Base-by-base conservation (phyloP, 2,888 invertebrate genomes). In the Mellilla xanthometata region DNA sequence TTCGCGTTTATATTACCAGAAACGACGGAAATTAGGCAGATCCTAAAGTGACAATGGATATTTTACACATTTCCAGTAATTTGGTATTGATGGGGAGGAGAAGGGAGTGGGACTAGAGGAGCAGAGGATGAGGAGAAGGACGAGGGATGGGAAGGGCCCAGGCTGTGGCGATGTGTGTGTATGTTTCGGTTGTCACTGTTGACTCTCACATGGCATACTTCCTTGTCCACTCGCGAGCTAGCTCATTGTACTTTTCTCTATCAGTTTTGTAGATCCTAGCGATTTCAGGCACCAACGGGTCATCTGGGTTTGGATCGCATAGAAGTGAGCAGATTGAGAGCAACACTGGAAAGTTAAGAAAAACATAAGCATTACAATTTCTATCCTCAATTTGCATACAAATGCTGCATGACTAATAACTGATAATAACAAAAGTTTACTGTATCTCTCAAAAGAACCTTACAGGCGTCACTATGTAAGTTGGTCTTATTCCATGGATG, bases 261-360 rank as follows among this genome's bases (percentile, higher is more conserved):
- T 99, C 99, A 72, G 98, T 98, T 95, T 99, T 99, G 94, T 99
- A 99, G 95, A 99, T 98, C 94, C 99, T 97, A 91, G 99, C 99
- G 91, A 99, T 99, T 94, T 99, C 99, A 87, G 99, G 99, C 90
- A 99, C 99, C 92, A 99, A 93, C 63, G 99, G 99, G 92, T 99
- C 99, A 86, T 99, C 99, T 84, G 99, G 99, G 92, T 99, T 99
- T 86, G 99, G 99, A 94, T 99, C 99, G 91, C 98, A 98, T 90
- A 99, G 94, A 90, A 99, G 95, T 92, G 99, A 99, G 95, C 99
- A 99, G 94, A 99, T 99, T 91, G 99, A 99, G 92, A 99, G 94
- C 93, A 99, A 94, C 92, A 99, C 99, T 99, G 94, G 10, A 19
- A 13, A 15, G 8, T 24, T n/a, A 35, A 7, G 4, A 27, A n/a